Evolutionary conservation across 1,140 invertebrate species (phyloP).

Genomic region (Acromyrmex echinatior): DNA sequence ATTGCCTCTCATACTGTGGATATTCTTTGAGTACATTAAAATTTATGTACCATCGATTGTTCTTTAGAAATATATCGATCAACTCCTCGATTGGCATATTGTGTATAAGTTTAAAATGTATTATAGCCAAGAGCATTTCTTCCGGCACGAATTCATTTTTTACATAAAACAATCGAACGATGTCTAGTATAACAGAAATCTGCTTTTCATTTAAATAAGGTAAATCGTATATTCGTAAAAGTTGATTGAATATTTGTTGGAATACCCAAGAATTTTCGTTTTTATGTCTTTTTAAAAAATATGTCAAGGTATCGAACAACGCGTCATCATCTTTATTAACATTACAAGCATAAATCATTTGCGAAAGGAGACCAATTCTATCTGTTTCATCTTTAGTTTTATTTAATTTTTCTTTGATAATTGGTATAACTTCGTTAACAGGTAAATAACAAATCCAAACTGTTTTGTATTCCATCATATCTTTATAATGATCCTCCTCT

Average conservation of each 20-base stretch:
- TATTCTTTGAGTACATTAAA: conserved; percentile 72
- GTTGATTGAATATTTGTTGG: conserved; percentile 33
- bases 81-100: conserved; percentile 58
- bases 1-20: conserved; percentile 71
- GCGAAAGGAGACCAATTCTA: conserved; percentile 51
- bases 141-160: conserved; percentile 10
- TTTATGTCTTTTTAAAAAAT: conserved; percentile 72
- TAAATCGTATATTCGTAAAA: conserved; percentile 66
- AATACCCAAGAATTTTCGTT: conserved; percentile 75
- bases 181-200: conserved; percentile 69
- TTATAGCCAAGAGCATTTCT: conserved; percentile 27
- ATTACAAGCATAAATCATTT: conserved; percentile 78
- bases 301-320: conserved; percentile 74
- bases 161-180: conserved; percentile 65
- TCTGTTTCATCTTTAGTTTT: conserved; percentile 31
- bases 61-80: conserved; percentile 58
- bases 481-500: neutral
- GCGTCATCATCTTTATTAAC: conserved; percentile 77
- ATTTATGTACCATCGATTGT: neutral
- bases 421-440: conserved; percentile 69
- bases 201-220: conserved; percentile 33
- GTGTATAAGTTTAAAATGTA: conserved; percentile 68
- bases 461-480: neutral
- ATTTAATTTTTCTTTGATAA: conserved; percentile 73
- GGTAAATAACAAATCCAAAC: conserved; percentile 81